Conservation (phyloP, 2,113 vertebrate species). For the Onychostoma macrolepis region DNA sequence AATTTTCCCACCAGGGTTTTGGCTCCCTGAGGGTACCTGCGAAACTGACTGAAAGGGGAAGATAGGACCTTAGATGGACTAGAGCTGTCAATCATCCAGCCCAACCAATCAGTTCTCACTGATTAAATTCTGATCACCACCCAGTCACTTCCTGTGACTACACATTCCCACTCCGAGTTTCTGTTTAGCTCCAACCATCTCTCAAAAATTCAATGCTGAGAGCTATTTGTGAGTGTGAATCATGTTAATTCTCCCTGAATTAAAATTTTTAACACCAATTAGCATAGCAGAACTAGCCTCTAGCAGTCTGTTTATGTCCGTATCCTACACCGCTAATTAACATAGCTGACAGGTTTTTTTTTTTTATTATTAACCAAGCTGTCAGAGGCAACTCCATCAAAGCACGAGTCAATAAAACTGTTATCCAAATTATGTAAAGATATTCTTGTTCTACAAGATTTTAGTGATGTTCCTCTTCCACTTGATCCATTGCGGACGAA, state of each 20-base stretch:
- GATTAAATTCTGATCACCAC: conserved; percentile 9
- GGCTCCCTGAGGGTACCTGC: background rate
- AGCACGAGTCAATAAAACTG: conserved; percentile 9
- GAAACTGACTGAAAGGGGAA: conserved; percentile 3
- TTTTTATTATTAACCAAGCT: background rate
- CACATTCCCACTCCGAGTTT: background rate
- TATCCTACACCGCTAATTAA: background rate
- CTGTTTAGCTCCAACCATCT: no score
- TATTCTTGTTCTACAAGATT: conserved; percentile 21
- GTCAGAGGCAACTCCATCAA: background rate
- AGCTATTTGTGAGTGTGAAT: conserved; percentile 25
- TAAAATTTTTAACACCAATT: background rate
- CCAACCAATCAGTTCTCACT: conserved; percentile 31
- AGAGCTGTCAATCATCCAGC: conserved; percentile 16
- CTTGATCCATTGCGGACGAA: background rate
- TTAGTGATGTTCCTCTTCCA: background rate
- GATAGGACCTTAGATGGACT: background rate
- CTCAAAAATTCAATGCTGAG: background rate
- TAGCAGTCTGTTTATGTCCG: background rate
- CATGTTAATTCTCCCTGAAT: background rate
- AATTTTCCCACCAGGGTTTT: conserved; percentile 25
- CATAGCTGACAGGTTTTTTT: background rate
- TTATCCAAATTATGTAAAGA: conserved; percentile 10
- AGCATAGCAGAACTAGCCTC: conserved; percentile 3
- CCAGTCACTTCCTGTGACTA: background rate